Evolutionary conservation across 2,888 invertebrate species (phyloP), one percentile per base, ranked within the genome.

Genomic region (Empis livida): DNA sequence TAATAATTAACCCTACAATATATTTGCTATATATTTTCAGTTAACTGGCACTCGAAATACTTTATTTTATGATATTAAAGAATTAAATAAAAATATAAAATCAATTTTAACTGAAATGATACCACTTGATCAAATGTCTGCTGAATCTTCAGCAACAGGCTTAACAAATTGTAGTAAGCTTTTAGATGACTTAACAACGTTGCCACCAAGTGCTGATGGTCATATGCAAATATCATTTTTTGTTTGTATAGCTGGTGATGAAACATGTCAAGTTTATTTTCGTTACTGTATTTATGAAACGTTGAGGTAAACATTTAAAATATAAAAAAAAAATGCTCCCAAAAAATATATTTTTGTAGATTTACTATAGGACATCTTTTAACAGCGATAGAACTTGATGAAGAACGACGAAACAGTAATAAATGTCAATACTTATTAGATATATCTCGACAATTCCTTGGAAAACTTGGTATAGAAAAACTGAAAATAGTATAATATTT

Each of bases 401-500:
- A 80, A 59, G 80, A 82, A 61, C 67, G 70, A 47, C 69, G 76
- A 44, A 67, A 79, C 41, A 78, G 78, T 59, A 65, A 67, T 35
- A 79, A 80, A 58, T 79, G 79, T 56, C 72, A 78, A 71, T 75
- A 56, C 68, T 89, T 44, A 67, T 88, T 40, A 73, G 76, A 13
- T 81, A n/a, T 85, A 11, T 82, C 86, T 2, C 74, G 78, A 60
- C 79, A 81, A 59, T 68, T 88, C 31, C 41, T 55, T 1, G 49
- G 54, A 14, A 54, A 55, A 51, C 54, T 55, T 49, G 54, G 53
- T 48, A 43, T 51, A 44, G 39, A 14, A 27, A 8, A 5, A 27
- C 5, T 20, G 20, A 20, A 27, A 27, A 27, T 8, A 27, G 23
- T 8, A 27, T 8, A 27, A 27, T 8, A 27, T 6, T 27, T 27